A percentile compares a stretch with the other conserved stretches of the same genome.
These are phyloP conservation scores for Peromyscus eremicus DNA, from an alignment of 2,797 vertebrate species.

Conservation along the genomic window DNA sequence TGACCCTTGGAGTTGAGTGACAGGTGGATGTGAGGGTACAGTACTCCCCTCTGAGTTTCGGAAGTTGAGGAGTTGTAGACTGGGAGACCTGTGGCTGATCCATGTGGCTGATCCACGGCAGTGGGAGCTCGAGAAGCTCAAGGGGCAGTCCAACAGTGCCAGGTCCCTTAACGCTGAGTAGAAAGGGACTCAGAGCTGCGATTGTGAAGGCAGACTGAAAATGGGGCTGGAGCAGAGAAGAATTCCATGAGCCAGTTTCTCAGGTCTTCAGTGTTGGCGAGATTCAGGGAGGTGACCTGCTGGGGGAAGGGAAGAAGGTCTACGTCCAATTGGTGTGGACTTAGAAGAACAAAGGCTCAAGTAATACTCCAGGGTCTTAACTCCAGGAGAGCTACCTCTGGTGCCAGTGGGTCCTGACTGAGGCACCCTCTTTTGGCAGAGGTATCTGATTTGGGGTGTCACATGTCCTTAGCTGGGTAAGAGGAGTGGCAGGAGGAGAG, in stretches of 20 bases:
- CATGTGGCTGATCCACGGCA: not conserved
- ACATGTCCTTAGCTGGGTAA: rapidly evolving
- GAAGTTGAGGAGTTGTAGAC: not conserved
- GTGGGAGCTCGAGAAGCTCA: not conserved
- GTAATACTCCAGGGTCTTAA: not conserved
- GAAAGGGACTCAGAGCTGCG: not conserved
- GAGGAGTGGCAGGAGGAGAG: not conserved
- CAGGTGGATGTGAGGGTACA: not conserved
- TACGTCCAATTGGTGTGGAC: not conserved
- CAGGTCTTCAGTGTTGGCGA: not conserved
- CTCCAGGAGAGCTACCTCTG: not conserved
- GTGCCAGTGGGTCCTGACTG: not conserved
- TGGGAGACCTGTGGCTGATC: not conserved
- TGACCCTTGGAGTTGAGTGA: not conserved
- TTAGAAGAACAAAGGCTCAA: not conserved
- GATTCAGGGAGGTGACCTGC: too few species aligned
- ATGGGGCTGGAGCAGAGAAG: not conserved
- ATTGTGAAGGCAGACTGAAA: not conserved
- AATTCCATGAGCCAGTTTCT: not conserved
- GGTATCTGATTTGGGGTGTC: not conserved
- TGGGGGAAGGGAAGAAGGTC: not conserved
- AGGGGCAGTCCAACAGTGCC: not conserved
- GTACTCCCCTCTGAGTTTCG: not conserved
- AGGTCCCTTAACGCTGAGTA: not conserved
- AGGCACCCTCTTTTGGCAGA: not conserved